Conservation (phyloP, 2,113 vertebrate species). For the Pungitius pungitius region DNA sequence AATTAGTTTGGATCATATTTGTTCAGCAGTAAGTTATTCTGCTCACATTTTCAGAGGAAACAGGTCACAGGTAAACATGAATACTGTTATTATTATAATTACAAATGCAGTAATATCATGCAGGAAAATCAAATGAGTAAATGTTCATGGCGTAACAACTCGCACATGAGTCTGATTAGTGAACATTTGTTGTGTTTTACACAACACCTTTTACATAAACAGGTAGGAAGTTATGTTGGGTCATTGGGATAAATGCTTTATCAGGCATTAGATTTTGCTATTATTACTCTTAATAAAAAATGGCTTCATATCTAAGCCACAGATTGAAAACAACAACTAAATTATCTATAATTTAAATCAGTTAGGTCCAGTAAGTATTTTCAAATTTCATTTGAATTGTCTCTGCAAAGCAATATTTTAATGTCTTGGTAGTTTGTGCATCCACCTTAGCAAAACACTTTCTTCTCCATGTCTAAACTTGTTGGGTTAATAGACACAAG, state of each 20-base stretch:
- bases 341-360: too few species aligned
- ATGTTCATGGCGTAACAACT: not conserved
- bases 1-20: conserved; percentile 3
- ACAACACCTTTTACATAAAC: not conserved
- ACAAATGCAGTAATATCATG: not conserved
- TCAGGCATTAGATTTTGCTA: not conserved
- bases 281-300: too few species aligned
- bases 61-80: conserved; percentile 38
- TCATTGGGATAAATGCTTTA: not conserved
- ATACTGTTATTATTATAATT: not conserved
- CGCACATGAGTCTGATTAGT: not conserved
- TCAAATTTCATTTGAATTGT: not conserved
- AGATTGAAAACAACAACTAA: conserved; percentile 1
- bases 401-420: not conserved
- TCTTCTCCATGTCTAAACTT: not conserved
- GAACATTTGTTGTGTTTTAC: not conserved
- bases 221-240: not conserved
- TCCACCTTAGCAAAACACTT: not conserved
- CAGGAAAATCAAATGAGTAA: not conserved
- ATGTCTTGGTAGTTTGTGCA: not conserved
- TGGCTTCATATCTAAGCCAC: not conserved
- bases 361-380: not conserved
- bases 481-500: not conserved
- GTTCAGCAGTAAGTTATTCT: not conserved
- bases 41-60: conserved; percentile 1